phyloP scores from a whole-genome alignment of 2,797 vertebrate genomes.

The Rachycentron canadum region DNA sequence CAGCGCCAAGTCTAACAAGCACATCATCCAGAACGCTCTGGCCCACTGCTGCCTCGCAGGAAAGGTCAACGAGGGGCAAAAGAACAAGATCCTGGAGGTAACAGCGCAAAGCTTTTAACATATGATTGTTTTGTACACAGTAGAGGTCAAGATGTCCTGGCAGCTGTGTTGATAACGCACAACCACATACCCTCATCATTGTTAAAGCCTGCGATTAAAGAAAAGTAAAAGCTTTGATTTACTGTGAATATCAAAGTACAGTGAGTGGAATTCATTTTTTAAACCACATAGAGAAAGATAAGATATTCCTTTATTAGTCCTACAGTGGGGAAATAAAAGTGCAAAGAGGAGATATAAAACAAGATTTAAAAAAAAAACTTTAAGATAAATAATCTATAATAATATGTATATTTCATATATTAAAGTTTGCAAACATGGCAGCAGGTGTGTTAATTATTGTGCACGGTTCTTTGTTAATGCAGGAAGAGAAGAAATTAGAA shows the following conservation, averaged over 20 bases:
- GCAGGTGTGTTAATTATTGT: no score
- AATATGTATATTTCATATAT: no score
- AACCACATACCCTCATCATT: background rate
- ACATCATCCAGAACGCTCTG: constrained; percentile 98
- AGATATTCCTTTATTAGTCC: no score
- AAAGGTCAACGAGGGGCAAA: constrained; percentile 98
- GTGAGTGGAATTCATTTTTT: background rate
- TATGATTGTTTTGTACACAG: background rate
- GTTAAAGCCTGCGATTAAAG: background rate
- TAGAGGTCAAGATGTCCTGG: background rate
- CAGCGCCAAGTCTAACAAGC: constrained; percentile 99
- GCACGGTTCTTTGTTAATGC: no score
- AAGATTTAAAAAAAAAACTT: no score
- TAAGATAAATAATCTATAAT: no score
- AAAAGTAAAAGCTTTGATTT: background rate
- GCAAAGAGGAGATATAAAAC: no score
- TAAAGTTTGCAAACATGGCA: background rate
- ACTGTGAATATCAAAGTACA: background rate
- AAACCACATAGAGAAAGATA: no score
- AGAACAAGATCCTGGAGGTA: constrained; percentile 99
- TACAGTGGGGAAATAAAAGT: no score
- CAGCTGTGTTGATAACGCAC: background rate
- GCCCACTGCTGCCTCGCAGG: constrained; percentile 98
- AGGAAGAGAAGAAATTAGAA: background rate
- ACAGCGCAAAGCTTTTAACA: constrained; percentile 40